phyloP scores from a whole-genome alignment of 2,113 vertebrate species.

The Lagenorhynchus albirostris region DNA sequence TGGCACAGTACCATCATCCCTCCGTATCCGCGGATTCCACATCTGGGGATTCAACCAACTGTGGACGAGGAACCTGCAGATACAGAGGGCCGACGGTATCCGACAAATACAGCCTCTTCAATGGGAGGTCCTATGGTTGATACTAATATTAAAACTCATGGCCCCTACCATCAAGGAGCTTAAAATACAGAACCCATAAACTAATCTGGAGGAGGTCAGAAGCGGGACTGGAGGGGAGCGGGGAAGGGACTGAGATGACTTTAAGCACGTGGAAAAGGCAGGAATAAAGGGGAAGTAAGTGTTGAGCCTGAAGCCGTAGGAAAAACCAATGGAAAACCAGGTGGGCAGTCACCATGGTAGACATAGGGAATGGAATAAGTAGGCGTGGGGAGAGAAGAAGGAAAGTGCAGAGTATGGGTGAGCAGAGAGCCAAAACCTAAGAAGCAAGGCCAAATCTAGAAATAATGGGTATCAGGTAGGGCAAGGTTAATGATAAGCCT shows the following conservation, averaged over 20 bases:
- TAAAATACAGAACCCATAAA: not conserved
- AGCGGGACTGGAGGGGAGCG: not conserved
- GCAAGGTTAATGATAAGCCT: not conserved
- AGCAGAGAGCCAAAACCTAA: not conserved
- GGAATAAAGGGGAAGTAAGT: not conserved
- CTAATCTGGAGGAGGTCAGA: rapidly evolving
- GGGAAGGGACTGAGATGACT: not conserved
- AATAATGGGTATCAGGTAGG: rapidly evolving
- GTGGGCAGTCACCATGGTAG: too few species aligned
- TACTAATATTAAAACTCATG: not conserved
- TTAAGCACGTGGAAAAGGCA: not conserved
- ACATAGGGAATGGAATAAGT: rapidly evolving
- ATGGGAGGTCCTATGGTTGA: not conserved
- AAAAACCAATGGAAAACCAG: not conserved
- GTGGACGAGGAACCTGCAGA: not conserved
- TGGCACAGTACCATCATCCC: not conserved
- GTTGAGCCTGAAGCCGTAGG: not conserved
- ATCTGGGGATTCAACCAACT: not conserved
- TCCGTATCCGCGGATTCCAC: not conserved
- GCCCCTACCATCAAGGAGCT: not conserved
- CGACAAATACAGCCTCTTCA: not conserved
- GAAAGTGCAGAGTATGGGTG: too few species aligned
- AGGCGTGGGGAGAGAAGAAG: too few species aligned
- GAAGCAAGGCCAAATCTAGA: not conserved
- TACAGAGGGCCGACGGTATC: not conserved